Evolutionary conservation across 2,113 vertebrate species (phyloP), one percentile per base, ranked within the genome.

Genomic region (Notarius lentiginosus): DNA sequence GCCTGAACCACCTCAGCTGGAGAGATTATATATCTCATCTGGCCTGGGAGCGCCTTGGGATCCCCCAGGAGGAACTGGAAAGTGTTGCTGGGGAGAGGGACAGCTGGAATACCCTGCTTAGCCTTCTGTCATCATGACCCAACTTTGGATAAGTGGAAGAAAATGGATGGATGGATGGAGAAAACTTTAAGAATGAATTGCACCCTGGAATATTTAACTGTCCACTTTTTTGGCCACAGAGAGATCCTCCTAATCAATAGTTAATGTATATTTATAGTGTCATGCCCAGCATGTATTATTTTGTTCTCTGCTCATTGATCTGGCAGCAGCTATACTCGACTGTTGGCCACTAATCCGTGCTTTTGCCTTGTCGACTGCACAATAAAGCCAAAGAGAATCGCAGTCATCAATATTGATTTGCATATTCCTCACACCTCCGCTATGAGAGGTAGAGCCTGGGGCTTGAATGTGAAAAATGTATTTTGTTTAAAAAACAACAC

Each of bases 341-440:
- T 86, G 76, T n/a, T 51, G 75, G 84, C 5, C 84, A 55, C 60
- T 79, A 63, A 79, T 55, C 47, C 12, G 22, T 34, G 61, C 2
- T 73, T 77, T 55, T 47, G 79, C 61, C 61, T 66, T 5, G 85
- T 68, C 65, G 79, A 79, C 63, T 86, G 76, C 55, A 80, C 77
- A 22, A 30, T 60, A 34, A 58, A 55, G n/a, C 72, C 60, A 84
- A 76, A 85, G 84, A 66, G 73, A 79, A 68, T 79, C 91, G 77
- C 88, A 82, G 85, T 89, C 90, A 88, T 90, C 86, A 73, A 87
- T 91, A 89, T 91, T 82, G 83, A 89, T 90, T 90, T 90, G 86
- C 87, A 88, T 89, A 86, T 88, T 90, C 82, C 87, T 89, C 80
- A 84, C 88, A 91, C 65, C 84, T 87, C 86, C 51, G 49, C 79